Conservation (phyloP, 2,113 vertebrate species). For the Macquaria australasica region DNA sequence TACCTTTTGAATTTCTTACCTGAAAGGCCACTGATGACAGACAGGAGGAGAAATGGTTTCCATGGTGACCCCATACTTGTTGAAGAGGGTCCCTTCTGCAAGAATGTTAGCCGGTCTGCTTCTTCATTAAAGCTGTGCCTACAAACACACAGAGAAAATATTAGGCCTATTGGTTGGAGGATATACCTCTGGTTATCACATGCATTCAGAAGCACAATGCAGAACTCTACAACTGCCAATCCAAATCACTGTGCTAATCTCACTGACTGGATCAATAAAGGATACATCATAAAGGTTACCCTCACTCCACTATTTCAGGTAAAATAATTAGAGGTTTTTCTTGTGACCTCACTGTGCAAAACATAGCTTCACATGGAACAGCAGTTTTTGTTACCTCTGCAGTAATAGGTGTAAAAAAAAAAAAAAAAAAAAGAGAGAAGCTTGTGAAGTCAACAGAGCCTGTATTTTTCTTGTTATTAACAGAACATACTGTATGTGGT, state of each 20-base stretch:
- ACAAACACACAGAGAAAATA: conserved; percentile 72
- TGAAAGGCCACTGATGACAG: conserved; percentile 92
- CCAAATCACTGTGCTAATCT: neutral
- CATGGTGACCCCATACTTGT: conserved; percentile 93
- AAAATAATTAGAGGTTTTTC: neutral
- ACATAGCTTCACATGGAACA: neutral
- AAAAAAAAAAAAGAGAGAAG: neutral
- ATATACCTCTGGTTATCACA: conserved; percentile 52
- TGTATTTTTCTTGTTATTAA: neutral
- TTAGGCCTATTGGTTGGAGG: conserved; percentile 63
- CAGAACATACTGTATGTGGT: neutral
- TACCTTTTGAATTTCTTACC: conserved; percentile 84
- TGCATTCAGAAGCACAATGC: neutral
- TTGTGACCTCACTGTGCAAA: neutral
- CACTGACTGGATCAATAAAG: neutral
- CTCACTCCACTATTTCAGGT: conserved; percentile 1
- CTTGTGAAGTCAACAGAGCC: neutral
- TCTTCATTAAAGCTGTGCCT: conserved; percentile 93
- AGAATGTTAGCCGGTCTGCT: conserved; percentile 84
- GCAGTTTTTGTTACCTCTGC: neutral
- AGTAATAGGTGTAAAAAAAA: neutral
- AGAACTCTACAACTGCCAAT: neutral
- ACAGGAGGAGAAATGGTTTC: conserved; percentile 93
- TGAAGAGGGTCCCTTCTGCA: conserved; percentile 82
- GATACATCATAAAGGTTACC: neutral